Base-by-base conservation (phyloP, 2,888 invertebrate genomes). In the Drosophila kuntzei region DNA sequence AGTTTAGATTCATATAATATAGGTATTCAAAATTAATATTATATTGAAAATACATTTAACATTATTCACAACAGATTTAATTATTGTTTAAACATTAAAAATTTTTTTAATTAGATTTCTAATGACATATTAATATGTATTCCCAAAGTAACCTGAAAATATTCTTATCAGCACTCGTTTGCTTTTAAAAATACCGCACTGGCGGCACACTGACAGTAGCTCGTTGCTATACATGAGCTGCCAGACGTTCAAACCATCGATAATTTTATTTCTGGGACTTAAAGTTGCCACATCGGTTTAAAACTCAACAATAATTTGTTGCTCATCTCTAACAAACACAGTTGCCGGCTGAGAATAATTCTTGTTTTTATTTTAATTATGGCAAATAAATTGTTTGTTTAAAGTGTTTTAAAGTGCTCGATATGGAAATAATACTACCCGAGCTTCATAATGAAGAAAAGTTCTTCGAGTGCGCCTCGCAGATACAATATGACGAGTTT, bases 351-450 rank as follows among this genome's bases (percentile, higher is more conserved):
- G 51, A 29, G 51, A 63, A 47, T 3, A 47, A 44, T 20, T 32
- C 12, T 8, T 41, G 11, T 58, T 11, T 39, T 51, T 22, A 2
- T 7, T 27, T 39, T 41, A n/a, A 9, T 29, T 27, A 29, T 7
- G 16, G 14, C 1, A 54, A 29, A 32, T 22, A 11, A 20, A 11
- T 25, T 11, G 18, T 14, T 37, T 18, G 6, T 20, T 29, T 27
- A 12, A 9, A 2, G 37, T 12, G 25, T 11, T 39, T 9, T 18
- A 37, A 73, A 57, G 39, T 49, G 8, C 11, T 27, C n/a, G 37
- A 7, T 41, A 90, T 90, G 90, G 90, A 90, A 4, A 63, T 89
- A 5, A 77, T 90, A 39, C 55, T 90, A n/a, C 89, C 90, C 3
- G 76, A 79, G 27, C 76, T 76, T 41, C 72, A 79, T 25, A 71